Conservation (phyloP, 2,888 invertebrate genomes). For the Idaea aversata region DNA sequence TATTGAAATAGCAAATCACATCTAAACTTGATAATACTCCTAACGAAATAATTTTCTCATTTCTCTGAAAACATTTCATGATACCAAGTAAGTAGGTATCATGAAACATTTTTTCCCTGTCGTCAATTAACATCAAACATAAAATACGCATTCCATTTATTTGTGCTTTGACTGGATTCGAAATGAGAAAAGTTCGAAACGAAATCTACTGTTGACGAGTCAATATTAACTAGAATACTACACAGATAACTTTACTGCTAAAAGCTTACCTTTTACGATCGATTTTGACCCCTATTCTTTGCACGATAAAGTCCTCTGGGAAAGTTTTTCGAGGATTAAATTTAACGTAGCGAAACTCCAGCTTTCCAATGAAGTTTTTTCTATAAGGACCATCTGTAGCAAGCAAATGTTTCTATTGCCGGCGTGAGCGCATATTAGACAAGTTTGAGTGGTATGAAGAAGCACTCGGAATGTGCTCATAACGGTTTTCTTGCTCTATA, state of each 20-base stretch:
- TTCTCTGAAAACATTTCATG: too few relatives aligned
- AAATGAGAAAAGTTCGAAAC: slow-evolving; percentile 78
- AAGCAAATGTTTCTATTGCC: slow-evolving; percentile 40
- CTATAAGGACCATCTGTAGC: slow-evolving; percentile 51
- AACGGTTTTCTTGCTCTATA: background rate
- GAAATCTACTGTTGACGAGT: slow-evolving; percentile 72
- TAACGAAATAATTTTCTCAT: too few relatives aligned
- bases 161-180: slow-evolving; percentile 57
- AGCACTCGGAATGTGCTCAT: background rate
- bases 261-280: background rate
- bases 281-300: slow-evolving; percentile 12
- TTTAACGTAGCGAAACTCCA: slow-evolving; percentile 30
- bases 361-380: slow-evolving; percentile 72
- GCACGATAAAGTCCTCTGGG: slow-evolving; percentile 1
- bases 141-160: slow-evolving; percentile 17
- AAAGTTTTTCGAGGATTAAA: background rate
- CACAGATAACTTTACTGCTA: slow-evolving; percentile 37
- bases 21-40: too few relatives aligned
- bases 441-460: slow-evolving; percentile 7
- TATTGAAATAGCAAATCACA: too few relatives aligned
- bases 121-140: background rate
- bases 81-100: too few relatives aligned
- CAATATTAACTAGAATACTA: slow-evolving; percentile 72
- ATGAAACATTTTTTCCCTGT: background rate
- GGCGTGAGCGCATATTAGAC: slow-evolving; percentile 14